Conservation (phyloP, 2,113 vertebrate genomes). For the Megatriorchis doriae region DNA sequence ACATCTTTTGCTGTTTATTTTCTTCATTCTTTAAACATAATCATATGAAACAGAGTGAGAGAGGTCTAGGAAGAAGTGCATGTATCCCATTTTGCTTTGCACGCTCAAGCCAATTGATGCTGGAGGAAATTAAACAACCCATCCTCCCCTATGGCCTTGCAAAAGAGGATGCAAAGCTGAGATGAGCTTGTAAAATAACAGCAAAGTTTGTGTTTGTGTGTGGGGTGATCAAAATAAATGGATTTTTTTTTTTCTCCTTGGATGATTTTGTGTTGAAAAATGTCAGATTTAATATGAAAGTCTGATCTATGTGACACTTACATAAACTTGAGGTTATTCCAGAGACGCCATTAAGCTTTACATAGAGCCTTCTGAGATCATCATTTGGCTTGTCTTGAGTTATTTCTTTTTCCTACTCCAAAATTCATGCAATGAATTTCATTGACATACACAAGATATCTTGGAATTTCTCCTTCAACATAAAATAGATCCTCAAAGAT, state of each 20-base stretch:
- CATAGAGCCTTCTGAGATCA: neutral
- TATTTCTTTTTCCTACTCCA: neutral
- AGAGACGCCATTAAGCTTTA: neutral
- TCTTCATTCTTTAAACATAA: neutral
- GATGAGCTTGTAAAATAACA: neutral
- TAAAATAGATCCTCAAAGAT: neutral
- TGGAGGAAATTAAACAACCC: neutral
- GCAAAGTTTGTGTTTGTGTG: neutral
- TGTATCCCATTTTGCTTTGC: neutral
- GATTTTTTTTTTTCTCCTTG: neutral
- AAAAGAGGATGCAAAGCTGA: neutral
- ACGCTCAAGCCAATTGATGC: fast-evolving
- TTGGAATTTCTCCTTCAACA: neutral
- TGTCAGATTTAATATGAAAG: neutral
- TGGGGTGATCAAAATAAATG: neutral
- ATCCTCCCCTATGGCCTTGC: neutral
- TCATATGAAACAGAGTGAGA: neutral
- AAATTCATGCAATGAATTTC: neutral
- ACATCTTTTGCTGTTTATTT: neutral
- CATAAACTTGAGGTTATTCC: neutral
- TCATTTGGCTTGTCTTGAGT: neutral
- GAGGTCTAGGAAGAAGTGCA: neutral
- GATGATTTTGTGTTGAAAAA: neutral
- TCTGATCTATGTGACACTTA: neutral
- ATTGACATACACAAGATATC: neutral